These are phyloP conservation scores for Phataginus tetradactyla DNA, from an alignment of 2,797 vertebrate genomes.

Conservation along the genomic window DNA sequence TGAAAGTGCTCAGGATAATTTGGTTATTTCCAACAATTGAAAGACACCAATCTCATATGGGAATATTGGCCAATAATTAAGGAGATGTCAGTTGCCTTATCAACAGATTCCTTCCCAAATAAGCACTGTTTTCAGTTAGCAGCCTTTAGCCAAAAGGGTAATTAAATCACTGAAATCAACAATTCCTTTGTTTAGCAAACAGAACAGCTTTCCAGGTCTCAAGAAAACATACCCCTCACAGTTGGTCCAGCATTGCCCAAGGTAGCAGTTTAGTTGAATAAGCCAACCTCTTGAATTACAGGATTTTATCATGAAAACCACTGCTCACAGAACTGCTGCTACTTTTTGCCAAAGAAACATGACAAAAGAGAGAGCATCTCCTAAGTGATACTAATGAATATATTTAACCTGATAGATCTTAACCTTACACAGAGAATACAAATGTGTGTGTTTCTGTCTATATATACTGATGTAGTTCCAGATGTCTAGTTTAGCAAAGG, in stretches of 20 bases:
- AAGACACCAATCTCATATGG: conserved; percentile 77
- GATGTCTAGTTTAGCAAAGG: neutral
- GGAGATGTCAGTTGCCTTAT: conserved; percentile 81
- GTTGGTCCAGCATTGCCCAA: conserved; percentile 66
- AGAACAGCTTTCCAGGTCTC: conserved; percentile 79
- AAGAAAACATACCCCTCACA: conserved; percentile 76
- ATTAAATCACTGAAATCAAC: conserved; percentile 82
- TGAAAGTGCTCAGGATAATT: conserved; percentile 67
- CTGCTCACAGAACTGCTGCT: conserved; percentile 60
- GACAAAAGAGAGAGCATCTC: conserved; percentile 67
- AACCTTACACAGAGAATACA: conserved; percentile 7
- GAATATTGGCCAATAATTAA: conserved; percentile 82
- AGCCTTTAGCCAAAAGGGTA: conserved; percentile 78
- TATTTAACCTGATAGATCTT: conserved; percentile 48
- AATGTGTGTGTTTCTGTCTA: neutral
- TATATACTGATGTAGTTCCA: neutral
- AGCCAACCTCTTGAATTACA: conserved; percentile 74
- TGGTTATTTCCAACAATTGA: conserved; percentile 77
- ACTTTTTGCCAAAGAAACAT: conserved; percentile 70
- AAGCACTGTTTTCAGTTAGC: conserved; percentile 79
- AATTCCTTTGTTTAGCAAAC: conserved; percentile 82
- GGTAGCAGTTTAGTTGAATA: conserved; percentile 72
- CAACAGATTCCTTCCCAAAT: conserved; percentile 83
- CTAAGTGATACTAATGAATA: conserved; percentile 65
- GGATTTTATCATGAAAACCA: conserved; percentile 76